Base-by-base conservation (phyloP, 1,140 invertebrate genomes). In the Zaprionus nigranus region DNA sequence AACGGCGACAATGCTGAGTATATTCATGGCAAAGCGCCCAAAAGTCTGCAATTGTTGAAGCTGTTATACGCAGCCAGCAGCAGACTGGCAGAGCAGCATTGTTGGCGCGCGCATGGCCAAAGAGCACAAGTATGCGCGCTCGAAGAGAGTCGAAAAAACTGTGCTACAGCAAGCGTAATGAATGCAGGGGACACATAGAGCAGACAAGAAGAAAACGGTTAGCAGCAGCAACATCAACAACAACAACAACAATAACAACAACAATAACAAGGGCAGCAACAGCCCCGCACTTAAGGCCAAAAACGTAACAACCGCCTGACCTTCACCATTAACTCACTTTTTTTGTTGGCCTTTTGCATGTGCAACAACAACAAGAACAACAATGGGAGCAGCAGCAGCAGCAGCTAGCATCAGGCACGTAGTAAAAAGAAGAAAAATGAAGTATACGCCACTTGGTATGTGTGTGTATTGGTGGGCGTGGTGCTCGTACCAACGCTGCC, bases 241-340 rank as follows among this genome's bases (percentile, higher is more conserved):
- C 46, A 69, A 51, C 58, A 69, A 43, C 62, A 79, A 53, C 46
- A 69, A 51, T 54, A 69, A 43, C 62, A 79, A 57, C 57, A 72
- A 62, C 34, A 71, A 61, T 13, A 7, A n/a, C 40, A 43, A 43
- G 58, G 51, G 34, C 77, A 68, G 60, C 78, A 78, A 63, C 82
- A 79, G 63, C 63, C 51, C 67, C 58, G 68, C 63, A 75, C 43
- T 85, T 85, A 85, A 78, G 75, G 78, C 75, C 73, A 84, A 90
- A 83, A 84, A 90, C 79, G 85, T 90, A 88, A 90, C 78, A 90
- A 75, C 77, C 51, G 79, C 72, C 85, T 88, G 85, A 88, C 85
- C 85, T 88, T 88, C 85, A 85, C 63, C 85, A 88, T 88, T 82
- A 85, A 69, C 75, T 75, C 85, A 90, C 68, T 70, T 76, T 77